A percentile compares a stretch with the other conserved stretches of the same genome.
phyloP scores from a whole-genome alignment of 2,113 vertebrate genomes.

The Indicator maculatus region DNA sequence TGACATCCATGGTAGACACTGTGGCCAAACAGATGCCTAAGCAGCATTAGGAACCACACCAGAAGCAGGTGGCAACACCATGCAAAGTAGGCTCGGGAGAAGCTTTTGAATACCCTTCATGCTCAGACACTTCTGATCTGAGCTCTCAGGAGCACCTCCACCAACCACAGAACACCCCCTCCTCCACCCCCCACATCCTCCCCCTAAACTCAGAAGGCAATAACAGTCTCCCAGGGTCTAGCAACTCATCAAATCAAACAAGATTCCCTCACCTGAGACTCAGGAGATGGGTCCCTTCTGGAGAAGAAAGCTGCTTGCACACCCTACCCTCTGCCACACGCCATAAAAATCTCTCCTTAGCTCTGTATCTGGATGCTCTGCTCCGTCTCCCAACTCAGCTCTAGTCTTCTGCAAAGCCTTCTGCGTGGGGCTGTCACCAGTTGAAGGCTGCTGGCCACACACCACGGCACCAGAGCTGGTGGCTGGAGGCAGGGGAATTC shows the following conservation, averaged over 20 bases:
- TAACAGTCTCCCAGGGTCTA: background rate
- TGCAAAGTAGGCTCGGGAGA: background rate
- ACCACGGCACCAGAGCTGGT: fast-evolving
- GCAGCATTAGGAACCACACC: background rate
- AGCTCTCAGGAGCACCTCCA: background rate
- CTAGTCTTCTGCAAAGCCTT: background rate
- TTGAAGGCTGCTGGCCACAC: background rate
- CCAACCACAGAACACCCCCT: fast-evolving
- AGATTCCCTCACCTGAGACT: slow-evolving; percentile 38
- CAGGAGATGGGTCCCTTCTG: background rate
- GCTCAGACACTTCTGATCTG: background rate
- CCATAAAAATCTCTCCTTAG: background rate
- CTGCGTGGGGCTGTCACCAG: background rate
- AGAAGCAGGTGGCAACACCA: background rate
- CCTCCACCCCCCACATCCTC: background rate
- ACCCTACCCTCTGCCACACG: background rate
- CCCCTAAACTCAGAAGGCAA: fast-evolving
- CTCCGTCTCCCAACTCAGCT: background rate
- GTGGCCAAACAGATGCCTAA: fast-evolving
- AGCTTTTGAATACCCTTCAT: background rate
- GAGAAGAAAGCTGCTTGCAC: background rate
- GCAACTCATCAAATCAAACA: background rate
- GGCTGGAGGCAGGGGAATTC: slow-evolving; percentile 54
- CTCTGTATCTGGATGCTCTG: fast-evolving
- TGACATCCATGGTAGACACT: fast-evolving